Evolutionary conservation across 2,113 vertebrate species (phyloP).

Genomic region (Elachura formosa): DNA sequence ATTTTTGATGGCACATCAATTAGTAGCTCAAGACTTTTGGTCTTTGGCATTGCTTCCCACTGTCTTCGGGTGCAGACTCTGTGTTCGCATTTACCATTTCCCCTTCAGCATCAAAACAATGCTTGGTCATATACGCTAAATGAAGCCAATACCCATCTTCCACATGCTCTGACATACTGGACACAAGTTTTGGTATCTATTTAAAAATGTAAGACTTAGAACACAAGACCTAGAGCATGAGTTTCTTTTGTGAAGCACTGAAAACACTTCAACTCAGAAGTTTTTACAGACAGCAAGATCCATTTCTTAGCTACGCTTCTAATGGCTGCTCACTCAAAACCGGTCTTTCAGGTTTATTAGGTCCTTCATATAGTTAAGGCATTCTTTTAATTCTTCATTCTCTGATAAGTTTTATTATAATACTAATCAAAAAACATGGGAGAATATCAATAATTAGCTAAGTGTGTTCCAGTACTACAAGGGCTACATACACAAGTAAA

Average conservation of each 20-base stretch:
- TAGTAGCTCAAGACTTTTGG: not conserved
- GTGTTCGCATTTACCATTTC: not conserved
- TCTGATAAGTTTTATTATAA: not conserved
- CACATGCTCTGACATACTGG: not conserved
- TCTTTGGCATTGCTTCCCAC: not conserved
- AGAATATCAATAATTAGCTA: constrained; percentile 4
- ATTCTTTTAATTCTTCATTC: not conserved
- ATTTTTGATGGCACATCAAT: not conserved
- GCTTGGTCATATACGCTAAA: not conserved
- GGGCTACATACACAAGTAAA: not conserved
- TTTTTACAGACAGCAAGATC: not conserved
- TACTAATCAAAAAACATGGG: not conserved
- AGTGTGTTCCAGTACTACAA: not conserved
- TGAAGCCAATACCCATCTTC: not conserved
- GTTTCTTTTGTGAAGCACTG: not conserved
- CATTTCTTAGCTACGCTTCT: not conserved
- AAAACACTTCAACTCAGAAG: not conserved
- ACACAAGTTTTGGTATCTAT: not conserved
- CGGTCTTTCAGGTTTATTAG: not conserved
- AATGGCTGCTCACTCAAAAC: not conserved
- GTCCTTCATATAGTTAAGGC: not conserved
- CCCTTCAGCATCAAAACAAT: not conserved
- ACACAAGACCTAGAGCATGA: not conserved
- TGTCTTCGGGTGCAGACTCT: fast-evolving
- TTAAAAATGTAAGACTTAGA: not conserved